Percentiles rank a stretch among this genome's conserved stretches.
These are phyloP conservation scores for Octomys mimax DNA, from an alignment of 2,797 vertebrate species.

Conservation along the genomic window DNA sequence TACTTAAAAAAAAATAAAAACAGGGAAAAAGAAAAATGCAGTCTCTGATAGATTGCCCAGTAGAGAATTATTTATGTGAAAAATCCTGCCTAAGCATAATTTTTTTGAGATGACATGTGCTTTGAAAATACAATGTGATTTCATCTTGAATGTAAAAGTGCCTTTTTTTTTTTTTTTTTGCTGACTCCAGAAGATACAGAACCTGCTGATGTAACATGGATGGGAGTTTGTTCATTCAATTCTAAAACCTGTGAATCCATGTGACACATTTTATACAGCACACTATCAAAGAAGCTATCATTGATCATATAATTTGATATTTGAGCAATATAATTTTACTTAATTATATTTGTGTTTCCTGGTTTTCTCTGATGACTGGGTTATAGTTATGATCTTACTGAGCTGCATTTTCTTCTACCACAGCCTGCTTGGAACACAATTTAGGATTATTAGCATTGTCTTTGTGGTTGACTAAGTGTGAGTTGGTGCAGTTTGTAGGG, in stretches of 20 bases:
- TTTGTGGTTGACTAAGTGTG: conserved; percentile 75
- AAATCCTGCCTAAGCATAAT: conserved; percentile 88
- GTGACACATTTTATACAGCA: conserved; percentile 43
- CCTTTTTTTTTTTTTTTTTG: conserved; percentile 72
- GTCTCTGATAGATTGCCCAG: conserved; percentile 84
- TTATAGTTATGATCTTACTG: conserved; percentile 6
- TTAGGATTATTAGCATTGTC: conserved; percentile 79
- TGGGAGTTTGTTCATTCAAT: conserved; percentile 81
- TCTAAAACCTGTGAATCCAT: conserved; percentile 83
- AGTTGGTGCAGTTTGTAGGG: conserved; percentile 64
- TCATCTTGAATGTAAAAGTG: conserved; percentile 86
- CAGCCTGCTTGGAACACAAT: conserved; percentile 51
- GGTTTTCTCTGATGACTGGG: conserved; percentile 57
- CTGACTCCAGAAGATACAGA: conserved; percentile 84
- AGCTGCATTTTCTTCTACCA: conserved; percentile 63
- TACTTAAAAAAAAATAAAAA: conserved; percentile 73
- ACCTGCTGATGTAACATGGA: conserved; percentile 82
- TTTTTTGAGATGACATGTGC: conserved; percentile 87
- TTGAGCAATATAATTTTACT: conserved; percentile 81
- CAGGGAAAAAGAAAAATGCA: conserved; percentile 57
- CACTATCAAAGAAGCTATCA: conserved; percentile 68
- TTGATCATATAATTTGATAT: conserved; percentile 86
- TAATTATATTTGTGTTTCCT: conserved; percentile 83
- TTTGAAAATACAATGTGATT: conserved; percentile 88
- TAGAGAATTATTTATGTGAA: conserved; percentile 88